phyloP scores from a whole-genome alignment of 2,888 invertebrate species.

The Neoitamus cyanurus region DNA sequence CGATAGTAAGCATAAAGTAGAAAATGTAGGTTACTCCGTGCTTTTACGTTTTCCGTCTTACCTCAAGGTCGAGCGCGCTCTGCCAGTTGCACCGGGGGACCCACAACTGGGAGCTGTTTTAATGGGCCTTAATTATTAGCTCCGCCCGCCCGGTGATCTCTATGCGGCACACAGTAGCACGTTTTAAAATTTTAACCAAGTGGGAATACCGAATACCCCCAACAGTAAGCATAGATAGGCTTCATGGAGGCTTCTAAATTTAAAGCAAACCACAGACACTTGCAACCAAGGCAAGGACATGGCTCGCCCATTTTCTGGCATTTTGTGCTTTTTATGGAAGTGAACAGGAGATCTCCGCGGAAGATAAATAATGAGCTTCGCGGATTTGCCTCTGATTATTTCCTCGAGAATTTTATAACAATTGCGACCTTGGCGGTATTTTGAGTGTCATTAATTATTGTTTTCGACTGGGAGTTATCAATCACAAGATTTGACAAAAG shows the following conservation, averaged over 20 bases:
- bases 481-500: not conserved
- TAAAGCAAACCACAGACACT: not conserved
- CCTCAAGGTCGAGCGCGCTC: constrained; percentile 14
- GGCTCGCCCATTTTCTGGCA: not conserved
- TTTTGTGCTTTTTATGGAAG: not conserved
- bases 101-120: constrained; percentile 11
- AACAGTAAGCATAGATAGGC: not conserved
- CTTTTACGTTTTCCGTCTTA: constrained; percentile 36
- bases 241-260: not conserved
- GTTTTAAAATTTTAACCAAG: not conserved
- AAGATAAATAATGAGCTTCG: not conserved
- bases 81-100: not conserved
- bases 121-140: constrained; percentile 22
- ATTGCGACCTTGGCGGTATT: not conserved
- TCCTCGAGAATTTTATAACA: not conserved
- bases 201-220: not conserved
- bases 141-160: not conserved
- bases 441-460: not conserved
- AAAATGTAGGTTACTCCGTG: constrained; percentile 38
- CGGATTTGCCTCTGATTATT: not conserved
- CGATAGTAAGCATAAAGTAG: constrained; percentile 22
- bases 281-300: not conserved
- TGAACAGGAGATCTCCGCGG: not conserved
- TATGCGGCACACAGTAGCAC: not conserved
- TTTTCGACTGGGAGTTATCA: not conserved